Conservation (phyloP, 2,113 vertebrate genomes). For the Psilopsiagon aurifrons region DNA sequence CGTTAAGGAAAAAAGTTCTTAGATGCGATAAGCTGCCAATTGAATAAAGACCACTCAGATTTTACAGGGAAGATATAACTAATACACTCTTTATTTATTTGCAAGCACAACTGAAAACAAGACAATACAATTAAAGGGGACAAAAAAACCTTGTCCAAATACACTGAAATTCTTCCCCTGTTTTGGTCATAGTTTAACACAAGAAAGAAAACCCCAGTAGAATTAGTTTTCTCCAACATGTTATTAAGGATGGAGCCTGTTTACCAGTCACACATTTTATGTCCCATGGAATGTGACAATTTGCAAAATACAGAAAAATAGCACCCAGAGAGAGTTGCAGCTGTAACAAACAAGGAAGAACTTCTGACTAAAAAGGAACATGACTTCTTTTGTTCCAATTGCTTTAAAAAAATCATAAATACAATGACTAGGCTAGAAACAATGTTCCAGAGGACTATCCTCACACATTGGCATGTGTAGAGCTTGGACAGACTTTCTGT, state of each 20-base stretch:
- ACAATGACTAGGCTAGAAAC: background rate
- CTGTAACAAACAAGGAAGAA: background rate
- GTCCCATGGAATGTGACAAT: background rate
- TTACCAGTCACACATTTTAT: background rate
- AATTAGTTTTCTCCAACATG: background rate
- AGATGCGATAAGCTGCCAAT: background rate
- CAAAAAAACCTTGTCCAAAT: rapidly evolving
- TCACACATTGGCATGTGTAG: background rate
- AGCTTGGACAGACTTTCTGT: background rate
- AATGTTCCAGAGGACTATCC: background rate
- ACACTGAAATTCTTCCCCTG: background rate
- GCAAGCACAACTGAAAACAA: background rate
- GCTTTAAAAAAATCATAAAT: background rate
- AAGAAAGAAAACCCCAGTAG: background rate
- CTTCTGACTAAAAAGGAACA: conserved; percentile 29
- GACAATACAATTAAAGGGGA: background rate
- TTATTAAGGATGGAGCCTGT: background rate
- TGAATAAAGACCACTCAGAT: background rate
- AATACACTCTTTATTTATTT: conserved; percentile 38
- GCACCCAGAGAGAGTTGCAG: background rate
- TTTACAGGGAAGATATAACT: background rate
- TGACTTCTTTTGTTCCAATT: background rate
- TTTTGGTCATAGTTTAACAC: background rate
- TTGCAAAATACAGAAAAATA: background rate
- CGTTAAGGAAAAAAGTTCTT: background rate